These are phyloP conservation scores for Eupithecia vulgata DNA, from an alignment of 2,888 invertebrate genomes.

Conservation along the genomic window DNA sequence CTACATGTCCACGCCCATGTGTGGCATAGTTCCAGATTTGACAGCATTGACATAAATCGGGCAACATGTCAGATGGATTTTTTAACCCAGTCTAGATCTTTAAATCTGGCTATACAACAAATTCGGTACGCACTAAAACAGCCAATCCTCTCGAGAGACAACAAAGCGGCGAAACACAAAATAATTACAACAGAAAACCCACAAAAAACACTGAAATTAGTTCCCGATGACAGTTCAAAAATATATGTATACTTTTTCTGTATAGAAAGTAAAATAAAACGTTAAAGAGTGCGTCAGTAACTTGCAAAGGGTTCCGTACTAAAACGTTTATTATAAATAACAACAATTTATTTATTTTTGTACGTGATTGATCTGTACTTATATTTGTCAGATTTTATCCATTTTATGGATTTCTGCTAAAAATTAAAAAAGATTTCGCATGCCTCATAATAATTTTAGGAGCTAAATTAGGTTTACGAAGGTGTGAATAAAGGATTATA, in stretches of 20 bases:
- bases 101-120: conserved; percentile 9
- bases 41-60: not conserved
- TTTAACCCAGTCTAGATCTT: not conserved
- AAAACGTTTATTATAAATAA: not conserved
- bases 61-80: not conserved
- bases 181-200: conserved; percentile 77
- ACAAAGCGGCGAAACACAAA: conserved; percentile 68
- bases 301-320: not conserved
- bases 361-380: not conserved
- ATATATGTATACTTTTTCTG: conserved; percentile 75
- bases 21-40: not conserved
- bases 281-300: conserved; percentile 28
- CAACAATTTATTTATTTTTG: not conserved
- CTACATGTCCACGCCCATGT: not conserved
- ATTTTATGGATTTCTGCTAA: not conserved
- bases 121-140: conserved; percentile 25
- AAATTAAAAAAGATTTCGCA: no score
- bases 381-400: no score
- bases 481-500: not conserved
- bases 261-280: conserved; percentile 48
- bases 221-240: conserved; percentile 84
- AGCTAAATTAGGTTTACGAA: not conserved
- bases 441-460: no score
- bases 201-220: conserved; percentile 82
- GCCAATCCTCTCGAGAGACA: conserved; percentile 13